Conservation (phyloP, 1,140 invertebrate species). For the Charaxes varanes region DNA sequence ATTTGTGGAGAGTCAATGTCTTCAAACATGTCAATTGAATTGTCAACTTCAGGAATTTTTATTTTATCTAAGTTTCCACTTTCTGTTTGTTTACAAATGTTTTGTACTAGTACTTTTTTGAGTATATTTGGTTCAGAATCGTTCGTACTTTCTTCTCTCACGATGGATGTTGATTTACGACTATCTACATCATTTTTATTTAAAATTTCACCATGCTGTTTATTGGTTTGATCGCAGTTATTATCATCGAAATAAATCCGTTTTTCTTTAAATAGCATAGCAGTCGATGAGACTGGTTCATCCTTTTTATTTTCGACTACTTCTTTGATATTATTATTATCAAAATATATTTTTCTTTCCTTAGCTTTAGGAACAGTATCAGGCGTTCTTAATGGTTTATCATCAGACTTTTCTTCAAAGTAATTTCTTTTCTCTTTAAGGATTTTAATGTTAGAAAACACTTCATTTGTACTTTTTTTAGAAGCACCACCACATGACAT, state of each 20-base stretch:
- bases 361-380: conserved; percentile 14
- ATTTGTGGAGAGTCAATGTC: conserved; percentile 33
- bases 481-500: conserved; percentile 16
- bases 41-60: conserved; percentile 24
- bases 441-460: conserved; percentile 26
- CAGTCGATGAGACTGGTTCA: too few species aligned
- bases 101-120: conserved; percentile 47
- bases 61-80: conserved; percentile 2
- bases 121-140: conserved; percentile 41
- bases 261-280: too few species aligned
- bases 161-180: conserved; percentile 50
- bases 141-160: conserved; percentile 33
- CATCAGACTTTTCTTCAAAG: conserved; percentile 23
- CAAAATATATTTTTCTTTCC: conserved; percentile 35
- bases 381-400: conserved; percentile 6
- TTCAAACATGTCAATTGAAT: conserved; percentile 52
- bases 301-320: not conserved
- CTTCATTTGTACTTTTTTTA: conserved; percentile 10
- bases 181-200: conserved; percentile 12
- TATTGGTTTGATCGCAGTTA: too few species aligned
- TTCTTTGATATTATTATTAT: conserved; percentile 17
- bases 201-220: too few species aligned
- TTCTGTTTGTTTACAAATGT: conserved; percentile 22
- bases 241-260: too few species aligned
- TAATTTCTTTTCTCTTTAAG: conserved; percentile 35